Base-by-base conservation (phyloP, 1,140 invertebrate species). In the Drosophila erecta region DNA sequence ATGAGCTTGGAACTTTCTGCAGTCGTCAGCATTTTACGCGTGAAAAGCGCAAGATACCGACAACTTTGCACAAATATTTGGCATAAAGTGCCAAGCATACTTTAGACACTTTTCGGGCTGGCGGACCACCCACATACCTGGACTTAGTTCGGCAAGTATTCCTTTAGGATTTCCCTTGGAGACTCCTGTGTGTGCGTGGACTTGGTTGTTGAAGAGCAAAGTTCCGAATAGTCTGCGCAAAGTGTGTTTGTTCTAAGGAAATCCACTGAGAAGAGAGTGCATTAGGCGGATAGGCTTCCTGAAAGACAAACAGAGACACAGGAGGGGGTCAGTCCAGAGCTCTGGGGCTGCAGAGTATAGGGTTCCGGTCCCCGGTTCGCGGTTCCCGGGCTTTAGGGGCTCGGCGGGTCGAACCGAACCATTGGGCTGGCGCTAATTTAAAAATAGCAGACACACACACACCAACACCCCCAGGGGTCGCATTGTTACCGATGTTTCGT, bases 201-300 rank as follows among this genome's bases (percentile, higher is more conserved):
- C 66, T 49, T 76, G 61, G 64, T 70, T 67, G 71, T 54, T 62
- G 59, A 70, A 76, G 58, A 76, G 78, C 66, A 76, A 72, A 81
- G 66, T 76, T 61, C 59, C 30, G 43, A 71, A 65, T 74, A 49
- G 78, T 64, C 80, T 62, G 64, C 61, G 56, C 78, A 27, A 51
- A 76, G 65, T 76, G 76, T 64, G 67, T 66, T 70, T 76, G 67
- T 78, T 75, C 81, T 72, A 89, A 73, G 79, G 83, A 79, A 76
- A 59, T 89, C 83, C 83, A 60, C 79, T 54, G 77, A 76, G 84
- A 79, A 87, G 79, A 76, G 75, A 70, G 79, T 79, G 84, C 83
- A 69, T 76, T 73, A 87, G 79, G 81, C 62, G 75, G 79, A 79
- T 66, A 76, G 66, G 76, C 76, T 76, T 76, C 71, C 83, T 86